phyloP scores from a whole-genome alignment of 2,888 invertebrate species.

The Monoplex corrugatus region DNA sequence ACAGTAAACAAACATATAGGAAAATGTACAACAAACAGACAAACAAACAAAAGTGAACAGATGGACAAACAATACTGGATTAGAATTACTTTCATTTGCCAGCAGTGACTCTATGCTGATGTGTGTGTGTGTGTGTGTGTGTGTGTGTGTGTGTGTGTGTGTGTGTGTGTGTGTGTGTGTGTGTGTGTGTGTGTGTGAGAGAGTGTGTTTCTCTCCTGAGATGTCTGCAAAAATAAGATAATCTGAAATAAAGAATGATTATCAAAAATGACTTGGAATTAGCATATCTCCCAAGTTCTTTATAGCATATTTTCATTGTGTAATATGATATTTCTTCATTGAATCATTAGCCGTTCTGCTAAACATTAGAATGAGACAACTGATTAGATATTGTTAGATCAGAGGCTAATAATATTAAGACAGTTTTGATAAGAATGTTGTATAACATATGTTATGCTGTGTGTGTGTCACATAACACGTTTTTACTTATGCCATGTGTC shows the following conservation, averaged over 20 bases:
- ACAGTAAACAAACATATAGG: neutral
- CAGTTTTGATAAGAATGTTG: neutral
- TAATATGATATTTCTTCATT: neutral
- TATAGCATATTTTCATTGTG: neutral
- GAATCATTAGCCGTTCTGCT: neutral
- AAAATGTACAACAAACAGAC: too few relatives aligned
- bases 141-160: neutral
- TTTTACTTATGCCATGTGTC: neutral
- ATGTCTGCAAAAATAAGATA: too few relatives aligned
- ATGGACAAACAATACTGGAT: too few relatives aligned
- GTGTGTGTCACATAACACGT: neutral
- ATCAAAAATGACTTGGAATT: neutral
- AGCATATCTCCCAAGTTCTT: neutral
- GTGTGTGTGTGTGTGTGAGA: neutral
- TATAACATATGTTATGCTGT: neutral
- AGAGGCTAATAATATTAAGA: too few relatives aligned
- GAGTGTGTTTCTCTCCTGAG: too few relatives aligned
- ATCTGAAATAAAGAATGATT: neutral
- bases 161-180: neutral
- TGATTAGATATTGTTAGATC: neutral
- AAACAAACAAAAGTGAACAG: too few relatives aligned
- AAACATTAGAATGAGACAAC: neutral
- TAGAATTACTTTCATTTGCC: too few relatives aligned
- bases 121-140: neutral
- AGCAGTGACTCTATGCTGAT: too few relatives aligned